Evolutionary conservation across 2,113 vertebrate genomes (phyloP).

Genomic region (Cygnus buccinator): DNA sequence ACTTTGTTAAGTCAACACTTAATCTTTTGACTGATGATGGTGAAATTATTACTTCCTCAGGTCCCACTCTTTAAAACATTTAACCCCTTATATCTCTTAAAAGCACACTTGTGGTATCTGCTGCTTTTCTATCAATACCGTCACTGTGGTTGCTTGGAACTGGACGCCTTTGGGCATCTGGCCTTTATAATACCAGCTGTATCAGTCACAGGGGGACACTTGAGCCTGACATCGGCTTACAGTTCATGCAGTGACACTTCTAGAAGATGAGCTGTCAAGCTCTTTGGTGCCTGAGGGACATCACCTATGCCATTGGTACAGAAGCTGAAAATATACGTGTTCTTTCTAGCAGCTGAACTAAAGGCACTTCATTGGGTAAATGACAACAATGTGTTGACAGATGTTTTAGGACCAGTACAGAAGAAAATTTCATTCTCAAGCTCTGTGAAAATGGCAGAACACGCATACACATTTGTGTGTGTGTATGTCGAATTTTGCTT

Average conservation of each 20-base stretch:
- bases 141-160: background rate
- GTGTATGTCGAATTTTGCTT: background rate
- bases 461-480: background rate
- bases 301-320: background rate
- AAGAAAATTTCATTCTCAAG: background rate
- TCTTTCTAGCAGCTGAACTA: background rate
- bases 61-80: background rate
- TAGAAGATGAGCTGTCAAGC: background rate
- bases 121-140: background rate
- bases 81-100: background rate
- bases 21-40: background rate
- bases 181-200: background rate
- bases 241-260: background rate
- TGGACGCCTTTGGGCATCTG: background rate
- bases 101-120: background rate
- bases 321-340: background rate
- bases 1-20: background rate
- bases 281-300: background rate
- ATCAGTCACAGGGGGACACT: background rate
- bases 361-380: background rate
- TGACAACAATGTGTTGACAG: background rate
- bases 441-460: background rate
- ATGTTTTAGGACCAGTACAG: background rate
- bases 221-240: background rate
- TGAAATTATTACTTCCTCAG: background rate